Evolutionary conservation across 1,140 invertebrate genomes (phyloP).

Genomic region (Portunus trituberculatus): DNA sequence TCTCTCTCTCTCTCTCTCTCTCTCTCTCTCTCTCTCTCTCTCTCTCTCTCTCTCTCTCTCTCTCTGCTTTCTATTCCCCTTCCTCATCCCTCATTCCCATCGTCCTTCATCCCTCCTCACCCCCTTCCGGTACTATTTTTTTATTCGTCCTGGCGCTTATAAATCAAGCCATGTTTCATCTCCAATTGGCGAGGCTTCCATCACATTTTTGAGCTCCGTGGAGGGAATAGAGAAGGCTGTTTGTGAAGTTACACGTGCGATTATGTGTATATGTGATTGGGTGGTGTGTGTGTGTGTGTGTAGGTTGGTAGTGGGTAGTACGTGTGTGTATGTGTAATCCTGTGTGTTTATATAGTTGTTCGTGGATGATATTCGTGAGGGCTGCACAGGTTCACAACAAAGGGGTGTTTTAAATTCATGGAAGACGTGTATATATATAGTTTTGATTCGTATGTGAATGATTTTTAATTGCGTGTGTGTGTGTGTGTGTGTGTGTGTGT

Average conservation of each 20-base stretch:
- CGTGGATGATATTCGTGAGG: not conserved
- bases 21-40: not conserved
- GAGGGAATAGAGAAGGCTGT: not conserved
- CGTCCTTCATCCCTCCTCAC: not conserved
- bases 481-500: constrained; percentile 4
- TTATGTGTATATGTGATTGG: constrained; percentile 1
- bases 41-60: not conserved
- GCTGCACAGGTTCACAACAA: too few relatives aligned
- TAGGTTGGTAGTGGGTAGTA: not conserved
- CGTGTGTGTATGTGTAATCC: not conserved
- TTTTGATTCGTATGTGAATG: too few relatives aligned
- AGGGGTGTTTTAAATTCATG: too few relatives aligned
- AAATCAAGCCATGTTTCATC: not conserved
- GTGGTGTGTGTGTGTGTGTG: not conserved
- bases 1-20: too few relatives aligned
- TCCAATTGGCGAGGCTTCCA: not conserved
- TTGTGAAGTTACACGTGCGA: not conserved
- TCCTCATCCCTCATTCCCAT: not conserved
- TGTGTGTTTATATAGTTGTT: not conserved
- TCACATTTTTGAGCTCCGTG: not conserved
- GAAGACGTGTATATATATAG: too few relatives aligned
- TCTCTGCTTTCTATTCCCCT: not conserved
- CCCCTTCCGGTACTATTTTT: not conserved
- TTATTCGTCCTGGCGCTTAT: not conserved
- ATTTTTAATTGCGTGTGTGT: not conserved